phyloP scores from a whole-genome alignment of 2,888 invertebrate genomes.

The Himalopsyche tibetana region DNA sequence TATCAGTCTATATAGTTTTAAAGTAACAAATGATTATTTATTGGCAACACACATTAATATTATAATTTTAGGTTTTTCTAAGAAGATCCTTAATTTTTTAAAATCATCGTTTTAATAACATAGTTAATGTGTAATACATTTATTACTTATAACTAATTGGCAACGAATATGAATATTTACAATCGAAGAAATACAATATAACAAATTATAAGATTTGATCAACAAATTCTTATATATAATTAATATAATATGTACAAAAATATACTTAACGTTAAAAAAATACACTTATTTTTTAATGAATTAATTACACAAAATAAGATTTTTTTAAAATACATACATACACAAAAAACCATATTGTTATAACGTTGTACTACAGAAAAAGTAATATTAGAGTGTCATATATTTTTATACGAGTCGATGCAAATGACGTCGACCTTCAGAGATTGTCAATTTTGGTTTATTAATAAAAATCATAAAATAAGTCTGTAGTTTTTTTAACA shows the following conservation, averaged over 20 bases:
- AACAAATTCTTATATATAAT: not conserved
- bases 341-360: too few species aligned
- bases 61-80: not conserved
- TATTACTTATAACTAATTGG: constrained; percentile 27
- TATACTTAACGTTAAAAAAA: too few species aligned
- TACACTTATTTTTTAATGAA: too few species aligned
- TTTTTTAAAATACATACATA: too few species aligned
- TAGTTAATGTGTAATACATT: not conserved
- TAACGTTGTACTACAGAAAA: too few species aligned
- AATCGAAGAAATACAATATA: not conserved
- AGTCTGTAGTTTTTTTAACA: too few species aligned
- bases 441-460: too few species aligned
- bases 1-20: not conserved
- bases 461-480: too few species aligned
- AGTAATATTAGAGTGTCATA: too few species aligned
- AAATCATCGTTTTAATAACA: not conserved
- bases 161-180: not conserved
- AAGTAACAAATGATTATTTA: not conserved
- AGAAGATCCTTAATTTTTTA: not conserved
- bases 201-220: constrained; percentile 20
- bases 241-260: constrained; percentile 33
- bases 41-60: not conserved
- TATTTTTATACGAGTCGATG: too few species aligned
- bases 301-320: too few species aligned
- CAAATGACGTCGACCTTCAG: too few species aligned